phyloP scores from a whole-genome alignment of 2,797 vertebrate species.

The Craterocephalus amniculus region DNA sequence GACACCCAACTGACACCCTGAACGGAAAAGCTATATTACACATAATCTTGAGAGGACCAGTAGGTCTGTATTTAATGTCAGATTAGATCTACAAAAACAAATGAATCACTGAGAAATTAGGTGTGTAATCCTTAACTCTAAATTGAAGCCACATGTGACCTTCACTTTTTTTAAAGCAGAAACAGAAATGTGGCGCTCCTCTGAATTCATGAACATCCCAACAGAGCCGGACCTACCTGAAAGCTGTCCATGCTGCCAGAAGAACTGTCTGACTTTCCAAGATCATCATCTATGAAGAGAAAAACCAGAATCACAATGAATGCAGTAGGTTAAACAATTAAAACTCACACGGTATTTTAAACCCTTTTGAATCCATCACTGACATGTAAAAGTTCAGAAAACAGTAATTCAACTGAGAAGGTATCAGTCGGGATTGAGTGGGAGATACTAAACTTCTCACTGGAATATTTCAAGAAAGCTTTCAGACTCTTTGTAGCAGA shows the following conservation, averaged over 20 bases:
- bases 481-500: slow-evolving; percentile 28
- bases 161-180: slow-evolving; percentile 1
- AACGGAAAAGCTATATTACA: slow-evolving; percentile 1
- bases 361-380: slow-evolving; percentile 34
- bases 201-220: neutral
- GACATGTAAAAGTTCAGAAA: slow-evolving; percentile 55
- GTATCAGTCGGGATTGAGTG: slow-evolving; percentile 36
- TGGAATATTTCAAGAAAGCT: slow-evolving; percentile 43
- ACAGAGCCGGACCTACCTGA: slow-evolving; percentile 80
- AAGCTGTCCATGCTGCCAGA: slow-evolving; percentile 94
- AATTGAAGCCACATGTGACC: slow-evolving; percentile 39
- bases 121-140: slow-evolving; percentile 22
- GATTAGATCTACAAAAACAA: slow-evolving; percentile 30
- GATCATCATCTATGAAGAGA: slow-evolving; percentile 90
- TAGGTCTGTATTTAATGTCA: slow-evolving; percentile 15
- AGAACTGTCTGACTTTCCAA: slow-evolving; percentile 91
- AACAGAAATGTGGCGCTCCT: slow-evolving; percentile 19
- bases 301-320: slow-evolving; percentile 41
- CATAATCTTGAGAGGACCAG: slow-evolving; percentile 3
- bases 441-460: slow-evolving; percentile 24
- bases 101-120: slow-evolving; percentile 29
- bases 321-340: slow-evolving; percentile 3
- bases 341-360: slow-evolving; percentile 15
- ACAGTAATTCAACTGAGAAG: slow-evolving; percentile 45
- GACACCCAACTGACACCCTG: neutral